Conservation (phyloP, 2,797 vertebrate species). For the Parauchenoglanis ngamensis region DNA sequence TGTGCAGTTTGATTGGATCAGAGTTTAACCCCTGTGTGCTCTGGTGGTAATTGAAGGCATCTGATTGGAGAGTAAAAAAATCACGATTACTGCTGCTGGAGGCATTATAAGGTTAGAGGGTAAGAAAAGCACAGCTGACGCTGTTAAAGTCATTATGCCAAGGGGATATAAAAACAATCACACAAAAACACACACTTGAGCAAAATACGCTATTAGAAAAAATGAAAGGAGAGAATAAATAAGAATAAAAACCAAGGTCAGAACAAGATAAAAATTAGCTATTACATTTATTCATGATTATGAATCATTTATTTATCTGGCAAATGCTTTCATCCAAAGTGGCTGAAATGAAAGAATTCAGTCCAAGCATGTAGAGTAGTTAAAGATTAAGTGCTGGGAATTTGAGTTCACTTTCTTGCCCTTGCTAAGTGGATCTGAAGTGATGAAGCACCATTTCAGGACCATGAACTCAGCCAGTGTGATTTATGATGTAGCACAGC, state of each 20-base stretch:
- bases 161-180: slow-evolving; percentile 19
- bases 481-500: background rate
- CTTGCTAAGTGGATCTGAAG: background rate
- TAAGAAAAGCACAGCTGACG: background rate
- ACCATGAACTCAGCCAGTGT: background rate
- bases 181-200: background rate
- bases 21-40: slow-evolving; percentile 21
- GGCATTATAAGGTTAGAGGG: slow-evolving; percentile 18
- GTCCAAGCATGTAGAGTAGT: background rate
- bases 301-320: background rate
- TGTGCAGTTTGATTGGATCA: slow-evolving; percentile 32
- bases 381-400: background rate
- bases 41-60: slow-evolving; percentile 25
- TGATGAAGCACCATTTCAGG: slow-evolving; percentile 1
- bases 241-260: background rate
- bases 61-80: slow-evolving; percentile 30
- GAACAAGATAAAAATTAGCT: background rate
- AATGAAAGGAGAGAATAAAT: background rate
- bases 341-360: background rate
- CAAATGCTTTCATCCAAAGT: slow-evolving; percentile 3
- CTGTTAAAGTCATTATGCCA: slow-evolving; percentile 13
- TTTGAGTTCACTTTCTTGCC: background rate
- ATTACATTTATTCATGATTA: slow-evolving; percentile 1
- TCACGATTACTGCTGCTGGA: slow-evolving; percentile 13
- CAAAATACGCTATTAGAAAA: background rate